These are phyloP conservation scores for Brachionus manjavacas DNA, from an alignment of 1,140 invertebrate genomes.

Conservation along the genomic window DNA sequence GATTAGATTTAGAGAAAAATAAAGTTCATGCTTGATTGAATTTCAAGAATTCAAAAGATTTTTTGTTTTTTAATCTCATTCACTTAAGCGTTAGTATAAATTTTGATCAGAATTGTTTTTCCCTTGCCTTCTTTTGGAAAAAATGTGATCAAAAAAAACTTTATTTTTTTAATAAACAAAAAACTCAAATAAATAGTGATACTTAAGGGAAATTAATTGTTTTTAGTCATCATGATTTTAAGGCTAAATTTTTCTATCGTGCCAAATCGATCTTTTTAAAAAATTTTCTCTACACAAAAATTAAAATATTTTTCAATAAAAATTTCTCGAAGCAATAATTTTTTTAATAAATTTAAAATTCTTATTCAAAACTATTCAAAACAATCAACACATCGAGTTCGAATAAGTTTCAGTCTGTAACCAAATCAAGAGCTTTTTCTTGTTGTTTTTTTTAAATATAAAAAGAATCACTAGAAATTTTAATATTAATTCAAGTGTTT, in stretches of 20 bases:
- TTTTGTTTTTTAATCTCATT: neutral
- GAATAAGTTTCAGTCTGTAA: neutral
- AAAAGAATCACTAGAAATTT: neutral
- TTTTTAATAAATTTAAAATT: neutral
- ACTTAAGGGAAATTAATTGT: neutral
- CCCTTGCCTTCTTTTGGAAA: neutral
- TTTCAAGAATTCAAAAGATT: constrained; percentile 3
- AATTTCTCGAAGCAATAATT: neutral
- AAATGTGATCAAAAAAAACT: neutral
- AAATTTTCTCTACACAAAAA: too few relatives aligned
- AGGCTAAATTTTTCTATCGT: too few relatives aligned
- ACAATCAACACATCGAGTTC: neutral
- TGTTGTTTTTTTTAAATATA: neutral
- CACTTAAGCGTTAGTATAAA: neutral
- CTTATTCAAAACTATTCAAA: neutral
- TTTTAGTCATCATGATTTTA: neutral
- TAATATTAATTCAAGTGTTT: neutral
- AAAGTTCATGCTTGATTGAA: constrained; percentile 27
- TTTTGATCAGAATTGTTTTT: neutral
- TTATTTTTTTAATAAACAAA: neutral
- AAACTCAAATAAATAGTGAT: neutral
- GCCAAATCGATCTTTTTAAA: too few relatives aligned
- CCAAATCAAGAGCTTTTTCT: neutral
- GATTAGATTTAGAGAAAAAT: neutral
- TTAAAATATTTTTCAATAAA: too few relatives aligned